Conservation (phyloP, 2,888 invertebrate species). For the Dryococelus australis region DNA sequence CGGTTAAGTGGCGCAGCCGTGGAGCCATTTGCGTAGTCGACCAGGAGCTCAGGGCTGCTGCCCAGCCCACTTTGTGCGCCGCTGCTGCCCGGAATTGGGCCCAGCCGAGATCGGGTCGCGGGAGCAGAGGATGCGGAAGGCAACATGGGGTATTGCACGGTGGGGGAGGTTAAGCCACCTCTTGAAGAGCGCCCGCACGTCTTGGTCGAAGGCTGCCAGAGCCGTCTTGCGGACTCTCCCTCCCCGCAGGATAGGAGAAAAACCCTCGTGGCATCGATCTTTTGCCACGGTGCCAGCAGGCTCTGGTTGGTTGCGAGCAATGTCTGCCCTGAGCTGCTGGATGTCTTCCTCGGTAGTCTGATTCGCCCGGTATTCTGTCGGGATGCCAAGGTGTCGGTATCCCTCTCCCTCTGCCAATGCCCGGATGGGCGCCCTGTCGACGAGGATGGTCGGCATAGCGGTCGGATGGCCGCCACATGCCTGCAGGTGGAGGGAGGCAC, state of each 20-base stretch:
- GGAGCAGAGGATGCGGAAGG: neutral
- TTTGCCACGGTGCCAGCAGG: slow-evolving; percentile 50
- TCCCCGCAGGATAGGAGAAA: slow-evolving; percentile 48
- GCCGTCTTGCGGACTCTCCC: slow-evolving; percentile 47
- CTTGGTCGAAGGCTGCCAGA: slow-evolving; percentile 52
- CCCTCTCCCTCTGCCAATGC: neutral
- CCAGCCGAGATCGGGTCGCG: neutral
- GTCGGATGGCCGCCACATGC: neutral
- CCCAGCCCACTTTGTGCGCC: no score
- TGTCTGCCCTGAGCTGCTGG: slow-evolving; percentile 34
- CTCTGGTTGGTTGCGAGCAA: slow-evolving; percentile 6
- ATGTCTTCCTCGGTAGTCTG: slow-evolving; percentile 43
- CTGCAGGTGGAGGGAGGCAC: neutral
- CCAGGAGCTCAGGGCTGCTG: slow-evolving; percentile 34
- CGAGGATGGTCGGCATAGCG: neutral
- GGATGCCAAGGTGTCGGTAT: neutral
- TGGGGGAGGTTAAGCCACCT: slow-evolving; percentile 48
- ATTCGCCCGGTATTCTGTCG: slow-evolving; percentile 40
- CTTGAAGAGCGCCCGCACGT: slow-evolving; percentile 45
- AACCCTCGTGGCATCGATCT: slow-evolving; percentile 46
- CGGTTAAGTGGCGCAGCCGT: slow-evolving; percentile 46
- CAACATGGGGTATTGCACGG: neutral
- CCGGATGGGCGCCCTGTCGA: neutral
- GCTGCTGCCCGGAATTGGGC: slow-evolving; percentile 27
- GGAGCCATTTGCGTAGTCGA: slow-evolving; percentile 31